Conservation (phyloP, 1,140 invertebrate species). For the Myzus persicae region DNA sequence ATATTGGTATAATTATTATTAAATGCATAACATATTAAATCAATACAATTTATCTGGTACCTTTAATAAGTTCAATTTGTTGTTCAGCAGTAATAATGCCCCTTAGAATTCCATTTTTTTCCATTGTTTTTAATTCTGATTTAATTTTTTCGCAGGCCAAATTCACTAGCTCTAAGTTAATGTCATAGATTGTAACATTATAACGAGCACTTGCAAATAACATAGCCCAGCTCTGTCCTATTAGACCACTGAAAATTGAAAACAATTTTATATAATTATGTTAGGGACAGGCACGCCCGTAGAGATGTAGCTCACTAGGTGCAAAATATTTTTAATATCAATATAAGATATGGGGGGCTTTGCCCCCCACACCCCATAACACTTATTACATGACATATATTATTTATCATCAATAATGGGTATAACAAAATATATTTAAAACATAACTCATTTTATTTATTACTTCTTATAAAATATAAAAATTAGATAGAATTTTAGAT, state of each 20-base stretch:
- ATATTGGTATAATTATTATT: no score
- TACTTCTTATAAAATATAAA: no score
- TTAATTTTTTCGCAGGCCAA: conserved; percentile 78
- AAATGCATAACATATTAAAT: neutral
- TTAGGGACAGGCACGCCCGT: no score
- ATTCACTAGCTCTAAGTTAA: conserved; percentile 76
- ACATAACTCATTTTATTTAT: no score
- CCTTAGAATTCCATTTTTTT: conserved; percentile 76
- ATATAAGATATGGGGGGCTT: no score
- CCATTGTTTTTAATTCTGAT: conserved; percentile 72
- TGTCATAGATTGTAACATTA: conserved; percentile 84
- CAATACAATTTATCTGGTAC: conserved; percentile 67
- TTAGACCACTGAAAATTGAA: conserved; percentile 78
- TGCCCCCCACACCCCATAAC: no score
- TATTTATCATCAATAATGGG: no score
- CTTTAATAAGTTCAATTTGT: conserved; percentile 81
- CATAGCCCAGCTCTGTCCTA: conserved; percentile 95
- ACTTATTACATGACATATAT: no score
- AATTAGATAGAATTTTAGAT: no score
- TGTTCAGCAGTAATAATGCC: conserved; percentile 77
- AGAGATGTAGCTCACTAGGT: no score
- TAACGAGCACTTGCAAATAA: conserved; percentile 92
- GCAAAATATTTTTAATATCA: no score
- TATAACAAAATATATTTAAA: no score
- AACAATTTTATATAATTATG: neutral